These are phyloP conservation scores for Orussus abietinus DNA, from an alignment of 1,140 invertebrate species.

Conservation along the genomic window DNA sequence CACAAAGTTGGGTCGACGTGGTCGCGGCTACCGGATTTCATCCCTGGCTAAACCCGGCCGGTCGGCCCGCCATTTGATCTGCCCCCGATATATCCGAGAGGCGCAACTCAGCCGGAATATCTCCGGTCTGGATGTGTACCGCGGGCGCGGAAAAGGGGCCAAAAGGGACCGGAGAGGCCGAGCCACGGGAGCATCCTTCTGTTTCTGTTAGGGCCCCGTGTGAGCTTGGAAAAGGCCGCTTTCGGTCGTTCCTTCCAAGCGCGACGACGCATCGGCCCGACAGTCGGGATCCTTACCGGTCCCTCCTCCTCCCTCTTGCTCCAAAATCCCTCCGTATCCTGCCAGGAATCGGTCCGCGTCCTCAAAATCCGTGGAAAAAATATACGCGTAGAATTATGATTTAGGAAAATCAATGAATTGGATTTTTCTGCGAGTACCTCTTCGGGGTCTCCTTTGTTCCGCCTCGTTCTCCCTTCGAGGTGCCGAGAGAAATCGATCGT, in stretches of 20 bases:
- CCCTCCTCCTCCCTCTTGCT: not conserved
- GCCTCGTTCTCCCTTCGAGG: too few species aligned
- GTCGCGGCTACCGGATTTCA: constrained; percentile 50
- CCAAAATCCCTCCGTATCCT: not conserved
- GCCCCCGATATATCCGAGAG: constrained; percentile 38
- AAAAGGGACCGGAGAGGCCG: constrained; percentile 5
- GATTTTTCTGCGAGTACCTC: too few species aligned
- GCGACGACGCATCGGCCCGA: constrained; percentile 13
- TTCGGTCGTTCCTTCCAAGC: constrained; percentile 12
- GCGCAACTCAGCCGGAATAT: constrained; percentile 47
- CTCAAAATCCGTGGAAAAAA: too few species aligned
- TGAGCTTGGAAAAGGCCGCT: constrained; percentile 21
- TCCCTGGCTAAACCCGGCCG: constrained; percentile 42
- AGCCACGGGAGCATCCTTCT: constrained; percentile 19
- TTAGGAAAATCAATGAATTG: too few species aligned
- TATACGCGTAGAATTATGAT: too few species aligned
- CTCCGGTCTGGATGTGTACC: constrained; percentile 30
- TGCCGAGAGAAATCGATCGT: too few species aligned
- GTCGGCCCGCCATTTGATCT: constrained; percentile 38
- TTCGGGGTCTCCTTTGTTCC: too few species aligned
- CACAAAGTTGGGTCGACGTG: constrained; percentile 45
- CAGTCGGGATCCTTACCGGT: constrained; percentile 16
- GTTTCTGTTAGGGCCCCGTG: constrained; percentile 26
- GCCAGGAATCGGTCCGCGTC: too few species aligned
- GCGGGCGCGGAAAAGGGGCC: constrained; percentile 19